These are phyloP conservation scores for Steinernema carpocapsae DNA, from an alignment of 2,888 invertebrate genomes.

Conservation along the genomic window DNA sequence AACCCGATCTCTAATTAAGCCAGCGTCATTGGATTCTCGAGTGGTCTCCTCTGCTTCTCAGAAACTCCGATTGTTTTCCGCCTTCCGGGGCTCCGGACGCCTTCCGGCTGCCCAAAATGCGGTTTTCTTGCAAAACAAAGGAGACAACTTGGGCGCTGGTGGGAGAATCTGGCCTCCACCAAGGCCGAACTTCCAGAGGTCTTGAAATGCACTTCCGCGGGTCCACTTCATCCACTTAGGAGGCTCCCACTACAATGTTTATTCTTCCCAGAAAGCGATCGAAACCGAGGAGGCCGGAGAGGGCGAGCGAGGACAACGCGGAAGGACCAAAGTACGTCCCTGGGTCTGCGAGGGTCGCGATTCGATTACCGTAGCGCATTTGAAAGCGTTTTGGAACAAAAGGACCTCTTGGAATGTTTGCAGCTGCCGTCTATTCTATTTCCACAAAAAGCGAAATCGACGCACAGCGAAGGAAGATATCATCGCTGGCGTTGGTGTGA, in stretches of 20 bases:
- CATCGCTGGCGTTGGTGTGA: no score
- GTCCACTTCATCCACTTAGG: conserved; percentile 15
- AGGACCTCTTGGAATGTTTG: neutral
- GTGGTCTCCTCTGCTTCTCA: no score
- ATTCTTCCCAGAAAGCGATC: conserved; percentile 1
- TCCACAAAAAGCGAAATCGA: no score
- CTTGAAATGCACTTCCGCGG: conserved; percentile 4
- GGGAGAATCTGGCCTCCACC: neutral
- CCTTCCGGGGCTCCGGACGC: no score
- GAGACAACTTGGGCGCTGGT: neutral
- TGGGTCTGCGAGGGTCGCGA: neutral
- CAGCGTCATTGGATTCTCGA: neutral
- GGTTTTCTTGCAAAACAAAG: neutral
- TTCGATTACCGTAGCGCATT: conserved; percentile 12
- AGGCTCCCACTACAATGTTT: conserved; percentile 8
- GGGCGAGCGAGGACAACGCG: neutral
- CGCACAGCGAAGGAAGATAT: no score
- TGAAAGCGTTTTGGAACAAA: neutral
- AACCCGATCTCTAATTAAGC: neutral
- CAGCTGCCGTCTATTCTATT: no score
- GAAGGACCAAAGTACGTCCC: neutral
- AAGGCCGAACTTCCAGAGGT: neutral
- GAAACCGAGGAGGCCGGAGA: neutral
- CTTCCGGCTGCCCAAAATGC: no score
- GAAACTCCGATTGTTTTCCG: neutral